Evolutionary conservation across 2,888 invertebrate species (phyloP), one percentile per base, ranked within the genome.

Genomic region (Drosophila greeni): DNA sequence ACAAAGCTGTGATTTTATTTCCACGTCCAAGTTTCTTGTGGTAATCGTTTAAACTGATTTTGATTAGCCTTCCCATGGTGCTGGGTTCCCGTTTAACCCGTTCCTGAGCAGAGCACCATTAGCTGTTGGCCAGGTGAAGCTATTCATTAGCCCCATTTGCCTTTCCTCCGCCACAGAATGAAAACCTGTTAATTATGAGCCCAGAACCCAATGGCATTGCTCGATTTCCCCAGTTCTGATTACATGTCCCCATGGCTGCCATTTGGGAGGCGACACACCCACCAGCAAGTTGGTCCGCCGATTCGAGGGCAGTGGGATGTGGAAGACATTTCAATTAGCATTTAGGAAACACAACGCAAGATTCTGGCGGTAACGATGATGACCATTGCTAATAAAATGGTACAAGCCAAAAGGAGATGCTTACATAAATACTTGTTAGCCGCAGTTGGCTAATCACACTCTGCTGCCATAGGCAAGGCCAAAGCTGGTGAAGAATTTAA

Each of bases 341-440:
- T 61, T 69, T 66, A 54, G 69, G 67, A 66, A 72, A 57, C 43
- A 58, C 51, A 70, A 62, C 57, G 49, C 58, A 48, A 64, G 52
- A 66, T 66, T 72, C 61, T 74, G 52, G 49, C 54, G 53, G 60
- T 33, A 40, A 51, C 43, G 55, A 58, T 74, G 56, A 54, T 66
- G 64, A 29, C 58, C 70, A 74, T 60, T 59, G 53, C 69, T 51
- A 67, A 78, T 73, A 57, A 78, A 75, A 61, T 67, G 64, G 48
- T 60, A 57, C 57, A 62, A 60, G 49, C 55, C 43, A 29, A 66
- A n/a, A 47, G 40, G 18, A 34, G 58, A 48, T 58, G 33, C 52
- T 74, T 66, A 69, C 86, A 86, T 87, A 86, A 83, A 86, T 86
- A 86, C 75, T 82, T 79, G 85, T 86, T 85, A 79, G 80, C 39